Evolutionary conservation across 2,888 invertebrate genomes (phyloP), one percentile per base, ranked within the genome.

Genomic region (Hymenopus coronatus): DNA sequence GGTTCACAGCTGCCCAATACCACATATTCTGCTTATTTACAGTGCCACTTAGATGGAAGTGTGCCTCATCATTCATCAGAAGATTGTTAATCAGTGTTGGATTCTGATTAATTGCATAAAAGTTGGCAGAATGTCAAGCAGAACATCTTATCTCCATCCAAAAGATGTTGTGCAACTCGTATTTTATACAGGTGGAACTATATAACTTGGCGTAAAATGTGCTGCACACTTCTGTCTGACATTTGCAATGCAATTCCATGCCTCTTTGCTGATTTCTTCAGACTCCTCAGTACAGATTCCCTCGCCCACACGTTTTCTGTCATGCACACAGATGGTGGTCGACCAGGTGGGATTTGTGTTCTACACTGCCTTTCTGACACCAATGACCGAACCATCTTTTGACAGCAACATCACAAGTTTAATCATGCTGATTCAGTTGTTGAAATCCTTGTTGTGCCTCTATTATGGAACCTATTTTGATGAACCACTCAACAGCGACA

Each of bases 21-120:
- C 46, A 8, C 46, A 46, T 46, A 46, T 46, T 46, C 46, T 46
- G 1, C 46, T 46, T 46, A 46, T 46, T 46, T 14, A 46, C 46
- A 46, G 12, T 46, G 9, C 46, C 14, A 46, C 14, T 46, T 8
- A 46, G 12, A 46, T 46, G 46, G 8, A 46, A 46, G 8, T 46
- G 46, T 46, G 46, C 46, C 14, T 46, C 85, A 4, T 40, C 40
- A 9, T 8, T n/a, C 6, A 27, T 46, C 3, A 85, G 15, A 40
- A 30, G 6, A 33, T 46, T 85, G 92, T 99, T 98, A 84, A 97
- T 98, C 82, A 99, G 99, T n/a, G 99, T 99, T 94, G 98, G 98
- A 96, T 98, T 98, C 0, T 99, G 99, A 93, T 94, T 99, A 30
- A 30, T 30, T 30, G 4, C 4, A 30, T 30, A 30, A 6, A 92